These are phyloP conservation scores for Disparrhopalites patrizii DNA, from an alignment of 2,888 invertebrate species.

Conservation along the genomic window DNA sequence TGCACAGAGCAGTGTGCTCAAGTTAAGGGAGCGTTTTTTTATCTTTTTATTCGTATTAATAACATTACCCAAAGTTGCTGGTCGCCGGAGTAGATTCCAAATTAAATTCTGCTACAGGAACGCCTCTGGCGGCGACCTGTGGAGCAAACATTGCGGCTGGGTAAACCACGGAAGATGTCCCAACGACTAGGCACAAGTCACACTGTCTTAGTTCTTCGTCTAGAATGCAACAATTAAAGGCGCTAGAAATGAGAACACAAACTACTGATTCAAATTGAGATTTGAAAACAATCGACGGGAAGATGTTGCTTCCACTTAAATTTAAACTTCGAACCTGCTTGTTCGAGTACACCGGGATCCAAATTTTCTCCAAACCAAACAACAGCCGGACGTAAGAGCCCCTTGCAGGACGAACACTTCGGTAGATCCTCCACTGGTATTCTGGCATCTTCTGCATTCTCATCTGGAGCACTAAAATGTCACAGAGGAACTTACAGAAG, in stretches of 20 bases:
- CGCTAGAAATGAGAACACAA: too few relatives aligned
- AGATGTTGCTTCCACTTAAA: too few relatives aligned
- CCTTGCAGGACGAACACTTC: slow-evolving; percentile 64
- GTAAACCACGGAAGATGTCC: slow-evolving; percentile 81
- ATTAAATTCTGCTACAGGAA: slow-evolving; percentile 73
- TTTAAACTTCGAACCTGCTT: too few relatives aligned
- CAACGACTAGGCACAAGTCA: slow-evolving; percentile 75
- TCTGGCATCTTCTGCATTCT: slow-evolving; percentile 55
- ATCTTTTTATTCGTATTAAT: not conserved
- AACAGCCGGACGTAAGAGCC: slow-evolving; percentile 72
- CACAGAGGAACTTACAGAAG: too few relatives aligned
- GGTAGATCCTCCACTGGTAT: slow-evolving; percentile 68
- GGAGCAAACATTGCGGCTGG: slow-evolving; percentile 87
- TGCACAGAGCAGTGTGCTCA: not conserved
- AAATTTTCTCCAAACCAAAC: slow-evolving; percentile 85
- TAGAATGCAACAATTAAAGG: slow-evolving; percentile 50
- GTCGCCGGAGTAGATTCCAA: slow-evolving; percentile 59
- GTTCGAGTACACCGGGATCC: slow-evolving; percentile 59
- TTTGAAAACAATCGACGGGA: too few relatives aligned
- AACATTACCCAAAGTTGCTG: slow-evolving; percentile 41
- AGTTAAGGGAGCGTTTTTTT: not conserved
- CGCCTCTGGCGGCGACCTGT: slow-evolving; percentile 65
- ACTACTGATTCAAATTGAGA: too few relatives aligned
- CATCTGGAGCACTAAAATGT: slow-evolving; percentile 63
- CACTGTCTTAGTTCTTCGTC: slow-evolving; percentile 63